Evolutionary conservation across 2,888 invertebrate genomes (phyloP), one percentile per base, ranked within the genome.

Genomic region (Drosophila pseudotakahashii): DNA sequence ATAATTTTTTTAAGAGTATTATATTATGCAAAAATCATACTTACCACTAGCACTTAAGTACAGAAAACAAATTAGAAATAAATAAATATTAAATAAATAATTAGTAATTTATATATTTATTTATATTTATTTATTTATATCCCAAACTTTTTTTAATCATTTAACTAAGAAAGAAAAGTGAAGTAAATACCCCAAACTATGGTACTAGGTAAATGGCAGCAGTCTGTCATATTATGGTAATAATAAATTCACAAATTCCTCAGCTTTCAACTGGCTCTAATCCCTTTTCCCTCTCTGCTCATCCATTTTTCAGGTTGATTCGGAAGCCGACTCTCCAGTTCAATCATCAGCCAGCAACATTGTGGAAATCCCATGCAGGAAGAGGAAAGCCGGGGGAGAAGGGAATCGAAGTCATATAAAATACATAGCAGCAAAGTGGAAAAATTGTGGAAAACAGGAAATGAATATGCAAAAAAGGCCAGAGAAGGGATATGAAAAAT

Each of bases 401-500:
- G 54, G n/a, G 58, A 62, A 60, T 42, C 60, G 61, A 71, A 78
- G 53, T 71, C 69, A 51, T 61, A 60, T 48, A 60, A 57, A 39
- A 72, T 61, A 74, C 68, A 70, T 48, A 45, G 44, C 54, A 48
- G 62, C 42, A 66, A 72, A 77, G 76, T 75, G 70, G 55, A 79
- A 57, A 51, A 61, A 63, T 74, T 68, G 70, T 53, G 73, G 66
- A 73, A 71, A 73, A 55, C 62, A 70, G 83, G 83, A 84, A 87
- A 88, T 84, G 85, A 84, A 87, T 87, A 84, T 87, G 89, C 85
- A 87, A 84, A 78, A 78, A 62, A 50, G 45, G 42, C 47, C 54
- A 72, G 77, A 70, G 77, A 86, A 67, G 64, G 87, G 77, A 83
- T 83, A 87, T 87, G 83, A 87, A 73, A 84, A 79, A 84, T 88